A percentile compares a stretch with the other conserved stretches of the same genome.
phyloP scores from a whole-genome alignment of 2,888 invertebrate genomes.

The Drosophila paramelanica region DNA sequence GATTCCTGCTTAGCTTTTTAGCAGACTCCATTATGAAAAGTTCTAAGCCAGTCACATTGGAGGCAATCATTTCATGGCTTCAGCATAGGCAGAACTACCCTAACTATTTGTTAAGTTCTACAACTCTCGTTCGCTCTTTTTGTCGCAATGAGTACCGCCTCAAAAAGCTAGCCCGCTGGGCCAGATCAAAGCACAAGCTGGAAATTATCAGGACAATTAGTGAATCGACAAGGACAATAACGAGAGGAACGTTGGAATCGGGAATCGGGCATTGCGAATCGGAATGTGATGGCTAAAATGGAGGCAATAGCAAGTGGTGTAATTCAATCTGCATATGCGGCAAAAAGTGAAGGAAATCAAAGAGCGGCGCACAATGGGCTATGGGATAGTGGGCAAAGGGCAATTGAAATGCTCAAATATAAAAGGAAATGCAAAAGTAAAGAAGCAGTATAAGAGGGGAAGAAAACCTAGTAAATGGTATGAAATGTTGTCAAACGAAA shows the following conservation, averaged over 20 bases:
- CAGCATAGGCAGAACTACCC: conserved; percentile 3
- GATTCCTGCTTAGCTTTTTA: neutral
- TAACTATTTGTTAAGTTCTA: neutral
- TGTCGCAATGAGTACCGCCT: neutral
- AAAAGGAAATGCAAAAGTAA: conserved; percentile 49
- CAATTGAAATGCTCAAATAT: conserved; percentile 60
- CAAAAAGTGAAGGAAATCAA: conserved; percentile 58
- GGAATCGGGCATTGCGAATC: conserved; percentile 11
- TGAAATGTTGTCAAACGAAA: conserved; percentile 77
- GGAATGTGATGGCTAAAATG: conserved; percentile 29
- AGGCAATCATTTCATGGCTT: neutral
- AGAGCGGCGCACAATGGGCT: conserved; percentile 46
- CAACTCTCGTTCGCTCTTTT: neutral
- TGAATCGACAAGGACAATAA: conserved; percentile 33
- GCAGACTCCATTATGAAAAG: neutral
- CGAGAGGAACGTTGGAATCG: neutral
- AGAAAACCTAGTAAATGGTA: conserved; percentile 47
- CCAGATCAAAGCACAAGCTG: conserved; percentile 13
- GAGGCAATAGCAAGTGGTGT: conserved; percentile 61
- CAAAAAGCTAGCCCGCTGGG: conserved; percentile 18
- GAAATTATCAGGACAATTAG: conserved; percentile 72
- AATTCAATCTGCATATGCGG: conserved; percentile 79
- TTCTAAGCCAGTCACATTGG: conserved; percentile 28
- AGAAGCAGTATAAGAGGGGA: conserved; percentile 13
- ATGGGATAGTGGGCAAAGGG: conserved; percentile 27